Evolutionary conservation across 2,797 vertebrate species (phyloP).

Genomic region (Gadopsis bispinosus): DNA sequence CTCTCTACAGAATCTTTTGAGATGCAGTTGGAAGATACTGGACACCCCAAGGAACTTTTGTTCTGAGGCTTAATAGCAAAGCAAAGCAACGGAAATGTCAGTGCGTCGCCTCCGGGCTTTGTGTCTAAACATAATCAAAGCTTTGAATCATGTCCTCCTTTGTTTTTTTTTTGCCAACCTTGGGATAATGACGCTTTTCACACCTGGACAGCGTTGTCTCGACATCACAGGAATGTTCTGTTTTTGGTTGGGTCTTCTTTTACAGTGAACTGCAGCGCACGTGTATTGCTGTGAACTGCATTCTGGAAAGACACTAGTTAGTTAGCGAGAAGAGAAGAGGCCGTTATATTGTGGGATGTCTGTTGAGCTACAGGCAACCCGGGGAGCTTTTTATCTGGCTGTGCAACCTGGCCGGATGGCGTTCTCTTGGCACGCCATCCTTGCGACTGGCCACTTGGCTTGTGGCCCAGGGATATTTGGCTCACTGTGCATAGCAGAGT

Average conservation of each 20-base stretch:
- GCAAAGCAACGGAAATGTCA: slow-evolving; percentile 49
- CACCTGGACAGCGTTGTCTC: slow-evolving; percentile 31
- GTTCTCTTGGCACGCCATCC: slow-evolving; percentile 70
- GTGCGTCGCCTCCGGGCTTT: slow-evolving; percentile 44
- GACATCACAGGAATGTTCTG: slow-evolving; percentile 13
- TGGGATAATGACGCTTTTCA: slow-evolving; percentile 28
- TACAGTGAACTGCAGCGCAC: background rate
- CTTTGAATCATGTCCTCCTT: slow-evolving; percentile 17
- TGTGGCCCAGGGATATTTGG: slow-evolving; percentile 75
- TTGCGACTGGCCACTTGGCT: slow-evolving; percentile 75
- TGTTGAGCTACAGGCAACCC: slow-evolving; percentile 58
- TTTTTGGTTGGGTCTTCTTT: slow-evolving; percentile 8
- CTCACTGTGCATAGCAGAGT: slow-evolving; percentile 62
- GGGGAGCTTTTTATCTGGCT: slow-evolving; percentile 76
- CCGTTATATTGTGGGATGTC: slow-evolving; percentile 55
- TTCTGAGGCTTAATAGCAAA: slow-evolving; percentile 27
- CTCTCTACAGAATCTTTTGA: slow-evolving; percentile 26
- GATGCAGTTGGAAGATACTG: slow-evolving; percentile 34
- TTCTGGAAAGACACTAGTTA: slow-evolving; percentile 33
- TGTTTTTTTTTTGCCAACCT: slow-evolving; percentile 31
- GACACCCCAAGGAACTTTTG: slow-evolving; percentile 46
- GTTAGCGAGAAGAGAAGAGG: slow-evolving; percentile 40
- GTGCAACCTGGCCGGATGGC: slow-evolving; percentile 78
- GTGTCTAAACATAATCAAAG: slow-evolving; percentile 52
- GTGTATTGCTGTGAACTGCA: background rate